Percentiles rank a stretch among this genome's conserved stretches.
phyloP scores from a whole-genome alignment of 2,113 vertebrate species.

The Ceyx margarethae region DNA sequence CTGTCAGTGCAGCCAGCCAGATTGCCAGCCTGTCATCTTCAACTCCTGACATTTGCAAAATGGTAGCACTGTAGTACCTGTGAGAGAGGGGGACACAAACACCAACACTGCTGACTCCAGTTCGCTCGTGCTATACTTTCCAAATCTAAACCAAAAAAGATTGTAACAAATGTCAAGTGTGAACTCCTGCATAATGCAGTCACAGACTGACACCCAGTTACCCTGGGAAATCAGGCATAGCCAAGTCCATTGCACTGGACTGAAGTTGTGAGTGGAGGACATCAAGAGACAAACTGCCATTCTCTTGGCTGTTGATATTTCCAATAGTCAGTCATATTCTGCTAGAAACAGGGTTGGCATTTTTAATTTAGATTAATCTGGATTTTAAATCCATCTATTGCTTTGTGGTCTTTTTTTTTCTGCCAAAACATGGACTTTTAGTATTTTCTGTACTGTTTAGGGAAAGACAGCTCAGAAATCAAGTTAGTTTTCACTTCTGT shows the following conservation, averaged over 20 bases:
- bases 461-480: neutral
- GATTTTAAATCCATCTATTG: neutral
- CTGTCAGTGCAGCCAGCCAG: slow-evolving; percentile 91
- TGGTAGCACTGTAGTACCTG: slow-evolving; percentile 99
- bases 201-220: neutral
- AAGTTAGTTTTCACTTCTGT: neutral
- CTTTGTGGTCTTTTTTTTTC: neutral
- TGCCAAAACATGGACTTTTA: neutral
- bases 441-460: neutral
- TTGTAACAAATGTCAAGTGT: neutral
- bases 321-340: neutral
- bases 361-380: neutral
- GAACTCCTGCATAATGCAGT: neutral
- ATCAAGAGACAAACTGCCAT: neutral
- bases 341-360: neutral
- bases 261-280: neutral
- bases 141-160: neutral
- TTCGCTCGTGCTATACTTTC: neutral
- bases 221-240: neutral
- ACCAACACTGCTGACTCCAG: neutral
- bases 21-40: slow-evolving; percentile 91
- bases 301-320: neutral
- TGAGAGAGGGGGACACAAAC: neutral
- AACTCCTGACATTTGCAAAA: slow-evolving; percentile 98
- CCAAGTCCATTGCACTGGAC: neutral